These are phyloP conservation scores for Brachionus rubens DNA, from an alignment of 1,140 invertebrate genomes.

Conservation along the genomic window DNA sequence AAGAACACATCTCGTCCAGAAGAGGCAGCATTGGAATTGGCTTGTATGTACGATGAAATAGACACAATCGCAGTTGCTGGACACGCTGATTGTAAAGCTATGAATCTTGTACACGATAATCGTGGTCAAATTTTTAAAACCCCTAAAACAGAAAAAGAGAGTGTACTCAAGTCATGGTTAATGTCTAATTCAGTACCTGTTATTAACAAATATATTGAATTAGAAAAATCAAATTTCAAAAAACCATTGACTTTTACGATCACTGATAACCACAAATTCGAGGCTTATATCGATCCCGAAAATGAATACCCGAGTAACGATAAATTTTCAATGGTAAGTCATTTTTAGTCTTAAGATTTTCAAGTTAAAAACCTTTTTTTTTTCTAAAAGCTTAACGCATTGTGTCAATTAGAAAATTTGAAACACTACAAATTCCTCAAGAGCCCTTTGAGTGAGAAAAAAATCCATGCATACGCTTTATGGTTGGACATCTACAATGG, in stretches of 20 bases:
- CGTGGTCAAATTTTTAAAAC: neutral
- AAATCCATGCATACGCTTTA: slow-evolving; percentile 83
- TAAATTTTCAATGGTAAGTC: slow-evolving; percentile 79
- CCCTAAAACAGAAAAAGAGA: slow-evolving; percentile 34
- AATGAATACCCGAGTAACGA: slow-evolving; percentile 82
- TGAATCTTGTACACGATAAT: slow-evolving; percentile 40
- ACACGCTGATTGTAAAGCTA: slow-evolving; percentile 85
- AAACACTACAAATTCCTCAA: slow-evolving; percentile 88
- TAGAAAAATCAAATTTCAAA: slow-evolving; percentile 63
- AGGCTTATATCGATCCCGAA: slow-evolving; percentile 88
- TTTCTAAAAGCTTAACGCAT: slow-evolving; percentile 74
- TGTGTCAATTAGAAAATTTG: slow-evolving; percentile 89
- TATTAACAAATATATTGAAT: slow-evolving; percentile 74
- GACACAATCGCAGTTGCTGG: slow-evolving; percentile 90
- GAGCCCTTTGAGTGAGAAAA: slow-evolving; percentile 72
- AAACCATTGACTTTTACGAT: slow-evolving; percentile 13
- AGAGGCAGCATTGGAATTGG: slow-evolving; percentile 86
- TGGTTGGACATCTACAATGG: slow-evolving; percentile 98
- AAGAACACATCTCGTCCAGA: slow-evolving; percentile 69
- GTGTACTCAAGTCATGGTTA: slow-evolving; percentile 81
- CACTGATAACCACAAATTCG: slow-evolving; percentile 63
- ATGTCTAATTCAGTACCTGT: slow-evolving; percentile 77
- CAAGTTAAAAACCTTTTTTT: slow-evolving; percentile 23
- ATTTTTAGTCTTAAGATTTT: neutral
- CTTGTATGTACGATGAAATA: slow-evolving; percentile 86